Evolutionary conservation across 2,113 vertebrate species (phyloP).

Genomic region (Epinephelus fuscoguttatus): DNA sequence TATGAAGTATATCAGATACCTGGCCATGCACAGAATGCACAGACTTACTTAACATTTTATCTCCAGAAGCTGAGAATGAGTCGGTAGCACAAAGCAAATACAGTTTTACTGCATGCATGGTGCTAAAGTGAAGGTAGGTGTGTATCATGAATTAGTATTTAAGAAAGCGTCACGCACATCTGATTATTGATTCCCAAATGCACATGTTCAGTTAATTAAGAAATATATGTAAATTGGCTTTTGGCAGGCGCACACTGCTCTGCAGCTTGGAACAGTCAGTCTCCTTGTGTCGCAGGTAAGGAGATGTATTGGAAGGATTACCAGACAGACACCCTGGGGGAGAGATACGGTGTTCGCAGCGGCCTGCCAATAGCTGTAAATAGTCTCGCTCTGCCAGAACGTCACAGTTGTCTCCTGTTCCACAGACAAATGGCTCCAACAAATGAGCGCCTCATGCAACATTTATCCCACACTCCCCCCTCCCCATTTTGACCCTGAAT

Average conservation of each 20-base stretch:
- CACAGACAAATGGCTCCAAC: constrained; percentile 68
- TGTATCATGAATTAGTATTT: constrained; percentile 39
- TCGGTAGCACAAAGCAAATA: constrained; percentile 14
- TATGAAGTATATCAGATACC: neutral
- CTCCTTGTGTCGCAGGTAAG: constrained; percentile 73
- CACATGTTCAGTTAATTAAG: constrained; percentile 46
- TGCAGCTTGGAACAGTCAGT: constrained; percentile 46
- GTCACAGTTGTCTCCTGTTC: constrained; percentile 73
- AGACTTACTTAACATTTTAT: neutral
- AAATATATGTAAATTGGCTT: constrained; percentile 62
- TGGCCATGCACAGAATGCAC: neutral
- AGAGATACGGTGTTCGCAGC: constrained; percentile 58
- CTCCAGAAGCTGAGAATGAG: constrained; percentile 14
- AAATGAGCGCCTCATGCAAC: constrained; percentile 62
- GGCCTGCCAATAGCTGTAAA: constrained; percentile 76
- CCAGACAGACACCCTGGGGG: constrained; percentile 50
- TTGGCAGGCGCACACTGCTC: constrained; percentile 37
- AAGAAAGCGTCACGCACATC: constrained; percentile 33
- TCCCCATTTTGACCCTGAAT: constrained; percentile 25
- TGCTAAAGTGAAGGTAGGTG: neutral
- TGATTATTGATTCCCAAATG: constrained; percentile 45
- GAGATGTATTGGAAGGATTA: constrained; percentile 73
- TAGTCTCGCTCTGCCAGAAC: constrained; percentile 69
- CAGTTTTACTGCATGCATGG: neutral
- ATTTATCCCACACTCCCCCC: constrained; percentile 30